A percentile compares a stretch with the other conserved stretches of the same genome.
Conservation (phyloP, 2,113 vertebrate species). For the Gadus chalcogrammus region DNA sequence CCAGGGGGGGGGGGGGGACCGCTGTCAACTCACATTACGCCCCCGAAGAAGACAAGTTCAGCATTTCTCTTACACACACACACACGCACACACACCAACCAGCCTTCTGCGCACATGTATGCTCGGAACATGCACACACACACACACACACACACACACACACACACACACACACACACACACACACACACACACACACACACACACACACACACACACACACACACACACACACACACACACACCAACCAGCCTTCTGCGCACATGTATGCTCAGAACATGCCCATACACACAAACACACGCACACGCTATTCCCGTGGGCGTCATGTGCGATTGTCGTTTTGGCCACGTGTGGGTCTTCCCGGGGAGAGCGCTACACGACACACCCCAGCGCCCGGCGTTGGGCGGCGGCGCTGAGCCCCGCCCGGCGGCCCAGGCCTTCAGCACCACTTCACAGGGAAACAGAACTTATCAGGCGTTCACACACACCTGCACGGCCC, state of each 20-base stretch:
- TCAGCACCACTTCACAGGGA: constrained; percentile 68
- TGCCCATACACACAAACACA: background rate
- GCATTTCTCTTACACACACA: background rate
- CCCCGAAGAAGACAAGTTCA: constrained; percentile 45
- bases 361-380: constrained; percentile 51
- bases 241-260: constrained; percentile 6
- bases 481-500: constrained; percentile 61
- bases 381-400: constrained; percentile 53
- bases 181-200: constrained; percentile 50
- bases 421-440: too few species aligned
- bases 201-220: background rate
- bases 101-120: constrained; percentile 5
- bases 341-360: constrained; percentile 43
- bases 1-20: constrained; percentile 16
- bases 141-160: background rate
- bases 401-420: too few species aligned
- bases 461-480: constrained; percentile 62
- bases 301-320: constrained; percentile 52
- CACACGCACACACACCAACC: background rate
- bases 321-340: constrained; percentile 41
- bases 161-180: constrained; percentile 18
- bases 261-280: background rate
- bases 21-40: constrained; percentile 63
- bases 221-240: background rate
- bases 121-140: background rate